phyloP scores from a whole-genome alignment of 2,113 vertebrate genomes.

The Psittacula cyanocephala region DNA sequence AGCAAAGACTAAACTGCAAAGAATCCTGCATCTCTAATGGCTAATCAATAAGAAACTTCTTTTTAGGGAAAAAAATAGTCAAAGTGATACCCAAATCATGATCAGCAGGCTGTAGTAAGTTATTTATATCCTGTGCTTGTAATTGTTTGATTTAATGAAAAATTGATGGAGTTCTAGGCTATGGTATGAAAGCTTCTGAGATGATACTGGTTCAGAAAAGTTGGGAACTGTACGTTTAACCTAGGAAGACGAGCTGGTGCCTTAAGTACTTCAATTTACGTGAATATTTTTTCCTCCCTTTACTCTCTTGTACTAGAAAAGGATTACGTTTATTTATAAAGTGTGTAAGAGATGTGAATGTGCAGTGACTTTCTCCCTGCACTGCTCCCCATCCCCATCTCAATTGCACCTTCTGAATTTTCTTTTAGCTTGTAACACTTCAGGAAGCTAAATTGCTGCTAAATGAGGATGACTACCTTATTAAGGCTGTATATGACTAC shows the following conservation, averaged over 20 bases:
- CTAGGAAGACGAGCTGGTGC: not conserved
- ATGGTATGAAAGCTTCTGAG: not conserved
- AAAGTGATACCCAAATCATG: not conserved
- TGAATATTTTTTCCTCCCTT: fast-evolving
- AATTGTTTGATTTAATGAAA: not conserved
- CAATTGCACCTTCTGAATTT: not conserved
- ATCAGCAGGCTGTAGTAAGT: not conserved
- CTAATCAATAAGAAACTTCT: not conserved
- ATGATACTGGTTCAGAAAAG: not conserved
- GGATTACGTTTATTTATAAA: fast-evolving
- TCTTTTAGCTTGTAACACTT: constrained; percentile 85
- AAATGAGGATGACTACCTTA: constrained; percentile 93
- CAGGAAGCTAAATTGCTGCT: constrained; percentile 90
- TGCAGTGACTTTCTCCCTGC: not conserved
- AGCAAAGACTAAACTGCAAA: not conserved
- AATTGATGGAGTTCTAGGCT: not conserved
- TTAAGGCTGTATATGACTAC: constrained; percentile 94
- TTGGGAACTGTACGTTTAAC: not conserved
- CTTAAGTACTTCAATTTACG: not conserved
- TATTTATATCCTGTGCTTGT: not conserved
- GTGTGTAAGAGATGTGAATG: fast-evolving
- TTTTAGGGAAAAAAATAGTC: not conserved
- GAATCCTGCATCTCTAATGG: not conserved
- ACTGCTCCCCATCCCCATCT: not conserved
- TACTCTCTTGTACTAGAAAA: not conserved